Base-by-base conservation (phyloP, 2,888 invertebrate species). In the Cryptocephalus moraei region DNA sequence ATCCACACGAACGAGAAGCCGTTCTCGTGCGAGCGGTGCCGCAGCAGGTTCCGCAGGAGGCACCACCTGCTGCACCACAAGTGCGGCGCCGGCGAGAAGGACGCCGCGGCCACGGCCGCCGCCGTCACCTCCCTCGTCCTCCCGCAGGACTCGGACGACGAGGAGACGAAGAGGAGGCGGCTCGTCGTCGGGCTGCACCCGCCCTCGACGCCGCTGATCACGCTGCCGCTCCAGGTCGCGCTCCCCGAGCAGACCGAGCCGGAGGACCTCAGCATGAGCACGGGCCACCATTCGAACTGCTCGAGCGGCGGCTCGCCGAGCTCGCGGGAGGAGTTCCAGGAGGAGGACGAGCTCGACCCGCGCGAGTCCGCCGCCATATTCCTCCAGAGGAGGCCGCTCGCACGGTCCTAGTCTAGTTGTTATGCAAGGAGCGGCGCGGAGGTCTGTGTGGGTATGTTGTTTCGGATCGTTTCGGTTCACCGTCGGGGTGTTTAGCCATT, bases 1-100 rank as follows among this genome's bases (percentile, higher is more conserved):
- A 89, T 91, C 46, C 93, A 93, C 72, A 88, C 89, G 57, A 90
- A 91, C 34, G 89, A 91, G 68, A 91, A 91, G 59, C 91, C 91
- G 0, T 92, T 89, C 69, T 80, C 81, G 45, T 93, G 92, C 69
- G 77, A 78, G 8, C 78, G 82, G 12, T 92, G 92, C 63, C 82
- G 82, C 52, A 61, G 59, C 81, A 78, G 86, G 54, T 92, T 91
- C 72, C 77, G 91, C 22, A 75, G 91, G 58, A 81, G 90, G 68
- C 91, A 92, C 69, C 92, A 92, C 59, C 77, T 91, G 41, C 75
- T 87, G 68, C 87, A 89, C 65, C 87, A 87, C 72, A 89, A 91
- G 62, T 92, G 92, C 64, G 80, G 80, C 32, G 70, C 70, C n/a
- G 11, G 11, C 12, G 36, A 36, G 3, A 36, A 36, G 12, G 36